Base-by-base conservation (phyloP, 2,888 invertebrate genomes). In the Cenopis cana region DNA sequence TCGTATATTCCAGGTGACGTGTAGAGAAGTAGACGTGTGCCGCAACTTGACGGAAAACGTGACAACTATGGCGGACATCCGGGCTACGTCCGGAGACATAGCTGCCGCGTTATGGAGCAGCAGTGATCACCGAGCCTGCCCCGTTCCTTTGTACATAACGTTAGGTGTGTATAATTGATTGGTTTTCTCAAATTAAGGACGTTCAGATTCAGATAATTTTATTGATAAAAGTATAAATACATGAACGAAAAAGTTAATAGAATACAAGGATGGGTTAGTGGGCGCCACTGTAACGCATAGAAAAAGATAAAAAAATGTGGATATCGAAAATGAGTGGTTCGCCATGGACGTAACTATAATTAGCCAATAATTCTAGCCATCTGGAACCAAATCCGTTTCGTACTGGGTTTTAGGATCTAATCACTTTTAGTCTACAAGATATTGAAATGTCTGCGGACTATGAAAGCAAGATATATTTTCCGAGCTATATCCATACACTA, bases 101-200 rank as follows among this genome's bases (percentile, higher is more conserved):
- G 85, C 89, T 0, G 86, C 89, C 0, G 85, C 85, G 0, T 74
- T 93, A 0, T 93, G 93, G 90, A 89, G 91, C 49, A 88, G 87
- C 20, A 89, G 90, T 59, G 95, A 96, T 74, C 97, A 98, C 84
- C 94, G 97, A 62, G 96, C 96, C 18, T 98, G 98, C 81, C 97
- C 97, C 0, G 91, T 98, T 68, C 98, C 98, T 0, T 96, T 98
- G 72, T 98, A 98, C 88, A 96, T 98, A 54, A 96, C 97, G 6
- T 90, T 98, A 14, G 97, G 64, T 64, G 36, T 38, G 64, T 64
- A 46, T 41, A 4, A 14, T 46, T 46, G 6, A 38, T 12, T 38
- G 12, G 12, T 38, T 2, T 33, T 1, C 12, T 2, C 11, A 38
- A 38, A 11, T 38, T 9, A 38, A 38, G n/a, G n/a, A n/a, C n/a